Evolutionary conservation across 2,113 vertebrate species (phyloP).

Genomic region (Oryzias celebensis): DNA sequence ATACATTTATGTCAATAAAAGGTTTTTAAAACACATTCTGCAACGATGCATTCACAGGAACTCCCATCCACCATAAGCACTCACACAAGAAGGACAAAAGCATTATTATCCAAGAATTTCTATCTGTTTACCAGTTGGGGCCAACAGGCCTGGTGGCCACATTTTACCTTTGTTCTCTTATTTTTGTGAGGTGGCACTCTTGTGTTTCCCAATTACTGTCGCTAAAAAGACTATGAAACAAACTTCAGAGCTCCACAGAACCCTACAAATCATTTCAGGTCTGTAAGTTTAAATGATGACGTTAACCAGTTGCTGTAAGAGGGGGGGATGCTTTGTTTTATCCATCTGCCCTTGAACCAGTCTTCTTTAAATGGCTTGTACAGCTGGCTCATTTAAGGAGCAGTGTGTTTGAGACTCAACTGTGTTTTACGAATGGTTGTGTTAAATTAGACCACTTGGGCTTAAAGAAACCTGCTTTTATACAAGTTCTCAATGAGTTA

Average conservation of each 20-base stretch:
- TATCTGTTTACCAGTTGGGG: slow-evolving; percentile 44
- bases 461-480: slow-evolving; percentile 53
- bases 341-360: slow-evolving; percentile 71
- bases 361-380: slow-evolving; percentile 71
- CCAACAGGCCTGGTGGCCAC: slow-evolving; percentile 31
- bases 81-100: slow-evolving; percentile 33
- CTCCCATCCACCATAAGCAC: no score
- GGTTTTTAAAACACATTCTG: not conserved
- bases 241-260: slow-evolving; percentile 69
- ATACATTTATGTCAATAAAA: no score
- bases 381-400: slow-evolving; percentile 68
- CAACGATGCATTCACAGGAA: not conserved
- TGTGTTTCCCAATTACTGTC: slow-evolving; percentile 78
- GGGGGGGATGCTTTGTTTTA: slow-evolving; percentile 54
- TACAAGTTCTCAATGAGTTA: not conserved
- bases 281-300: slow-evolving; percentile 77
- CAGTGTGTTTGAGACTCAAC: slow-evolving; percentile 60
- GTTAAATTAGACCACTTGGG: slow-evolving; percentile 60
- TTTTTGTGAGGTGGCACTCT: slow-evolving; percentile 72
- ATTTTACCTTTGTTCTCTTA: slow-evolving; percentile 34
- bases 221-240: slow-evolving; percentile 56
- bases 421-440: slow-evolving; percentile 72
- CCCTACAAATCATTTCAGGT: slow-evolving; percentile 71
- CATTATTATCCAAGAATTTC: slow-evolving; percentile 21
- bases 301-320: slow-evolving; percentile 69